Evolutionary conservation across 2,797 vertebrate genomes (phyloP).

Genomic region (Acanthurus tractus): DNA sequence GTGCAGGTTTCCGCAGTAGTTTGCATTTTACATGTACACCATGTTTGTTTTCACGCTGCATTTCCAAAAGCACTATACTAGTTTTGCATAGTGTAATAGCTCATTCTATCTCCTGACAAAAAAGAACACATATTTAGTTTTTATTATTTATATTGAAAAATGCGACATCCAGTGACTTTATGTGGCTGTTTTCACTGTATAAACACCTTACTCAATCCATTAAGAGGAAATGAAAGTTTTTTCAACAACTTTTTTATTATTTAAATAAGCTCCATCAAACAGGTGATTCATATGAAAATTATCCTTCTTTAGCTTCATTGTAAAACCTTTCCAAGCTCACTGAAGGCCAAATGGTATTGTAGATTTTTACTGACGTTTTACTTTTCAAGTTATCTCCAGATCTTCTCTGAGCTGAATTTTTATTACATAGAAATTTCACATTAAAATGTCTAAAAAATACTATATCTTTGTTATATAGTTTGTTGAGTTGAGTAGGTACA

Average conservation of each 20-base stretch:
- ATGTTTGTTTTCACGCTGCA: no score
- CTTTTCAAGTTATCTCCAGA: neutral
- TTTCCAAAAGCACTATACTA: no score
- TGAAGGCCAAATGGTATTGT: conserved; percentile 38
- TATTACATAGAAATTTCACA: no score
- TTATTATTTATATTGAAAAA: conserved; percentile 11
- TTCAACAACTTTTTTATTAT: conserved; percentile 45
- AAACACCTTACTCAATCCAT: conserved; percentile 29
- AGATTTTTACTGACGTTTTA: conserved; percentile 23
- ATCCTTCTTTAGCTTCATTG: conserved; percentile 45
- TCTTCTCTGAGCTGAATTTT: neutral
- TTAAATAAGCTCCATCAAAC: conserved; percentile 57
- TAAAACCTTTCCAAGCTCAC: conserved; percentile 13
- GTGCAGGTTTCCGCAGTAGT: no score
- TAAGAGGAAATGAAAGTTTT: conserved; percentile 34
- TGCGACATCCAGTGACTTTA: neutral
- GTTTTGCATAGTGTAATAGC: no score
- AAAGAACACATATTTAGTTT: conserved; percentile 3
- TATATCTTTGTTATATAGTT: no score
- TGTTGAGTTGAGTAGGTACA: no score
- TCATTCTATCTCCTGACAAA: no score
- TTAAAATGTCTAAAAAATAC: no score
- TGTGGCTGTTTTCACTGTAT: neutral
- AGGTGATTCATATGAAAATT: conserved; percentile 62
- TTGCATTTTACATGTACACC: no score